phyloP scores from a whole-genome alignment of 2,113 vertebrate species.

The Tupaia tana region DNA sequence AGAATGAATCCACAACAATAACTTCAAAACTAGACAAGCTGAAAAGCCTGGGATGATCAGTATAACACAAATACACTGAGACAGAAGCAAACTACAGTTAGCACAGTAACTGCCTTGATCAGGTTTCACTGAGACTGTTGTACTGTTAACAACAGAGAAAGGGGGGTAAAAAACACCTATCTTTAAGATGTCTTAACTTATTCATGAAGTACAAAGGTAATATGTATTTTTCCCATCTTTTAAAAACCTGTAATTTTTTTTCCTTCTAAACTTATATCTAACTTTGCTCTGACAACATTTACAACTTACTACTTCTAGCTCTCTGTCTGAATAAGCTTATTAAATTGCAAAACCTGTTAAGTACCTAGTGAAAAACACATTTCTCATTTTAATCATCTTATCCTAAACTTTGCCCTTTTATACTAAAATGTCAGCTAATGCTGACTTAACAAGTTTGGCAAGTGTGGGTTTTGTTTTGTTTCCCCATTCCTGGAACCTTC shows the following conservation, averaged over 20 bases:
- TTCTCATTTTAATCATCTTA: slow-evolving; percentile 44
- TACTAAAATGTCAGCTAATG: slow-evolving; percentile 42
- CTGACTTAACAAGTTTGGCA: slow-evolving; percentile 57
- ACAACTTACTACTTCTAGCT: slow-evolving; percentile 26
- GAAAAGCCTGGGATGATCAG: slow-evolving; percentile 25
- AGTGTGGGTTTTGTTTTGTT: not conserved
- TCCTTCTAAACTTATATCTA: slow-evolving; percentile 12
- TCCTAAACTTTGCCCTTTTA: slow-evolving; percentile 36
- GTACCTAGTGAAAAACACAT: slow-evolving; percentile 7
- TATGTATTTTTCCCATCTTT: slow-evolving; percentile 51
- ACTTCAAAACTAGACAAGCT: slow-evolving; percentile 27
- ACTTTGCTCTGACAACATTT: slow-evolving; percentile 54
- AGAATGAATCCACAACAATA: slow-evolving; percentile 14
- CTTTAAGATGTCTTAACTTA: slow-evolving; percentile 61
- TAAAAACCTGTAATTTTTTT: not conserved
- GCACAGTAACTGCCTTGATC: slow-evolving; percentile 23
- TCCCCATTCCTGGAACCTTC: slow-evolving; percentile 39
- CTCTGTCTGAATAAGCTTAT: not conserved
- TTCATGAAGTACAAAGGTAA: slow-evolving; percentile 60
- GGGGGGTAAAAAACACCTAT: slow-evolving; percentile 3
- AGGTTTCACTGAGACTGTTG: not conserved
- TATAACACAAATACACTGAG: slow-evolving; percentile 9
- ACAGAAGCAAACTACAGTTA: slow-evolving; percentile 16
- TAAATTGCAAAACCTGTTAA: slow-evolving; percentile 52
- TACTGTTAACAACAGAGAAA: slow-evolving; percentile 18